Percentiles rank a stretch among this genome's conserved stretches.
phyloP scores from a whole-genome alignment of 2,888 invertebrate genomes.

The Anthoptus insignis region DNA sequence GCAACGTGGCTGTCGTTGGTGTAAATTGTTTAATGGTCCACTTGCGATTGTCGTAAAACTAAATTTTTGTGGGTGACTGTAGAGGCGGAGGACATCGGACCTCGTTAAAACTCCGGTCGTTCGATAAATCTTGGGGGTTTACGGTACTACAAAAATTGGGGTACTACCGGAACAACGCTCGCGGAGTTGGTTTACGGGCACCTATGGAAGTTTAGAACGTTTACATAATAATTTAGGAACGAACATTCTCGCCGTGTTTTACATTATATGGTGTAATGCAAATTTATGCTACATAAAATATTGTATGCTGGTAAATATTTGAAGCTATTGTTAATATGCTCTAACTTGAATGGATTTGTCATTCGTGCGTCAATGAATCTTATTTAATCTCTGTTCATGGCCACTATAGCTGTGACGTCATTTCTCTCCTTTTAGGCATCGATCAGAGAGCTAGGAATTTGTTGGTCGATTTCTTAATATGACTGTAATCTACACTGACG shows the following conservation, averaged over 20 bases:
- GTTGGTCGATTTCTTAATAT: too few species aligned
- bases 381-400: too few species aligned
- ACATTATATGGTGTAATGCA: neutral
- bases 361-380: too few species aligned
- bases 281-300: too few species aligned
- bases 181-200: constrained; percentile 12
- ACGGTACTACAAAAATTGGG: constrained; percentile 81
- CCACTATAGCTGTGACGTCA: too few species aligned
- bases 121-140: constrained; percentile 82
- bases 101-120: constrained; percentile 80
- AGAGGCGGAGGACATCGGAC: constrained; percentile 60
- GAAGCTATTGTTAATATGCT: too few species aligned
- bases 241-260: neutral
- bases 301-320: too few species aligned
- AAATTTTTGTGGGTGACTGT: constrained; percentile 66
- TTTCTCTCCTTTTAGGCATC: too few species aligned
- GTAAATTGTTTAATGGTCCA: constrained; percentile 72
- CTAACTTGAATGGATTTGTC: too few species aligned
- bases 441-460: too few species aligned
- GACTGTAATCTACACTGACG: too few species aligned
- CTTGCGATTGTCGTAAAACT: constrained; percentile 77
- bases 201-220: constrained; percentile 10
- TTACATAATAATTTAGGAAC: constrained; percentile 7
- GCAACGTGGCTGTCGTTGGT: constrained; percentile 59
- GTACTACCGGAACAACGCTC: constrained; percentile 49